phyloP scores from a whole-genome alignment of 1,140 invertebrate species.

The Pentalonia nigronervosa region DNA sequence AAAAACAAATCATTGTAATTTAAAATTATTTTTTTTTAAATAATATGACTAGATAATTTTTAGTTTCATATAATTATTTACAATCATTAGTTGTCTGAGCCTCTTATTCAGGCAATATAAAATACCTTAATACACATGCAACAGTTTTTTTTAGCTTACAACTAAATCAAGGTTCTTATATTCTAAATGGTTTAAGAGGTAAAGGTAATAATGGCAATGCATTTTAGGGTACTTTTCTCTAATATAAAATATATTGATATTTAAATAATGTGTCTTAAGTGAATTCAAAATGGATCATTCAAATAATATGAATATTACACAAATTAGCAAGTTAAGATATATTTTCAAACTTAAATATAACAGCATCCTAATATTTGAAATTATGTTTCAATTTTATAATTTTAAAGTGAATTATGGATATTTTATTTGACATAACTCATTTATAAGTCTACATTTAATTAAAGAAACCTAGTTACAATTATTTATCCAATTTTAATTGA shows the following conservation, averaged over 20 bases:
- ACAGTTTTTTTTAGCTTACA: neutral
- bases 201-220: no score
- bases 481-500: neutral
- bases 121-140: neutral
- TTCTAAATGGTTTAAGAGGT: neutral
- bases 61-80: neutral
- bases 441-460: neutral
- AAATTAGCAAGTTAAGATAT: neutral
- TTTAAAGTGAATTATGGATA: neutral
- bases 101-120: neutral
- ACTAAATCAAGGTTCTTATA: neutral
- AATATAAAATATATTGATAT: no score
- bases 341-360: neutral
- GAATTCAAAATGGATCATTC: neutral
- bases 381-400: neutral
- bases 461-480: neutral
- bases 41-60: neutral
- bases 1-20: neutral
- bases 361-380: no score
- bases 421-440: neutral
- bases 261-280: neutral
- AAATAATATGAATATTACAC: neutral
- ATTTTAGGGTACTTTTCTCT: neutral
- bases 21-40: neutral
- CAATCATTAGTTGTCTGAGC: neutral